These are phyloP conservation scores for Proterorhinus semilunaris DNA, from an alignment of 2,113 vertebrate genomes.

Conservation along the genomic window DNA sequence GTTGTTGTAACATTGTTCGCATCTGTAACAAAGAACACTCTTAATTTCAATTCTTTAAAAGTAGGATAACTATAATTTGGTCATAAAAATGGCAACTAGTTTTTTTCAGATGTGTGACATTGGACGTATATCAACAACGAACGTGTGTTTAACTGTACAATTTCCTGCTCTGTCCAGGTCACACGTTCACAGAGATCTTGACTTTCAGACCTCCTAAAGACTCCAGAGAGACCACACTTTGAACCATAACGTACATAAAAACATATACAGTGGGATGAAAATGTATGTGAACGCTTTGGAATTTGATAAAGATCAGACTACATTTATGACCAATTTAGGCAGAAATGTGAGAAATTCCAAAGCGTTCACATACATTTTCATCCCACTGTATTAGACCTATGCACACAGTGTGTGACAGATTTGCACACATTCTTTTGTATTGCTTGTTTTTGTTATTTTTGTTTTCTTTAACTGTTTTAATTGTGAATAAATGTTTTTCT, in stretches of 20 bases:
- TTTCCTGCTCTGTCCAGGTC: constrained; percentile 54
- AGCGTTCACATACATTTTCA: too few species aligned
- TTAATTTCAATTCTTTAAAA: too few species aligned
- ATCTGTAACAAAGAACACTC: too few species aligned
- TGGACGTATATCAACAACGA: not conserved
- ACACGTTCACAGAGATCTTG: constrained; percentile 79
- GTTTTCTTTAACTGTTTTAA: not conserved
- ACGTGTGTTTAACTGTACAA: not conserved
- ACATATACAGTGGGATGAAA: too few species aligned
- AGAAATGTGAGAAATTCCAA: too few species aligned
- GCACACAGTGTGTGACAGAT: constrained; percentile 2
- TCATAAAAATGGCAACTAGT: too few species aligned
- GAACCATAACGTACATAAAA: constrained; percentile 4
- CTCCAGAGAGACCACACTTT: constrained; percentile 75
- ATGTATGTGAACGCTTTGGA: too few species aligned
- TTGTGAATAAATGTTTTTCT: constrained; percentile 33
- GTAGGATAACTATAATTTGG: too few species aligned
- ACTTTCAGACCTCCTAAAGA: constrained; percentile 68
- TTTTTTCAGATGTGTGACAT: too few species aligned
- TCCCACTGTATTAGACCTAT: not conserved
- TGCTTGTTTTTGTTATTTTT: not conserved
- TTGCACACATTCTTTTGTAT: not conserved
- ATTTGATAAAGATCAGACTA: too few species aligned
- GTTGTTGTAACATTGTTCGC: too few species aligned
- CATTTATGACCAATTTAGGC: too few species aligned